A percentile compares a stretch with the other conserved stretches of the same genome.
Conservation (phyloP, 2,113 vertebrate genomes). For the Actenoides lindsayi region DNA sequence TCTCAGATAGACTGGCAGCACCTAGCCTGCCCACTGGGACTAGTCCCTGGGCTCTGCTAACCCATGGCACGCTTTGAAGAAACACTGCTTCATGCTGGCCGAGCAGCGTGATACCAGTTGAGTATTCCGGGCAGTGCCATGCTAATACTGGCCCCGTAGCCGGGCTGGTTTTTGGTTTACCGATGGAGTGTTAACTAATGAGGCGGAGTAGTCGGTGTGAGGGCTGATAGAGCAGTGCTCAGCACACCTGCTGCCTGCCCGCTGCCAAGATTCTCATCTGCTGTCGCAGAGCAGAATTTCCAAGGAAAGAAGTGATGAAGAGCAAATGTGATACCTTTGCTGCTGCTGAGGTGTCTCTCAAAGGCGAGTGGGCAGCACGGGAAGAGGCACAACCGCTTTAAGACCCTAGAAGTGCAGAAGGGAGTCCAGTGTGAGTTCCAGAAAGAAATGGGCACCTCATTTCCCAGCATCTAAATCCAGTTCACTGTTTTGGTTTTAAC, state of each 20-base stretch:
- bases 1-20: neutral
- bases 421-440: neutral
- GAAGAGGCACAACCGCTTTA: neutral
- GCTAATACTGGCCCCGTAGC: neutral
- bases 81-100: neutral
- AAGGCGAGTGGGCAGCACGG: neutral
- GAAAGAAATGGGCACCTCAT: neutral
- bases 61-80: neutral
- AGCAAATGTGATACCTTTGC: neutral
- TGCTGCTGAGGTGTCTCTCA: neutral
- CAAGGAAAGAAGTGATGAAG: neutral
- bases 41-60: neutral
- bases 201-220: neutral
- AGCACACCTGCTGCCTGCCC: neutral
- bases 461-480: neutral
- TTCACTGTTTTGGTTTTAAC: neutral
- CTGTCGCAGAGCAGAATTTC: neutral
- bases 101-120: neutral
- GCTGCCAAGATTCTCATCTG: constrained; percentile 16
- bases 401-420: neutral
- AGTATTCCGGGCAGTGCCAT: neutral
- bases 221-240: neutral
- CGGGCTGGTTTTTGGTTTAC: neutral
- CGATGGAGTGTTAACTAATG: neutral
- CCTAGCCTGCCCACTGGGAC: neutral